These are phyloP conservation scores for Liparis tanakae DNA, from an alignment of 2,797 vertebrate genomes.

Conservation along the genomic window DNA sequence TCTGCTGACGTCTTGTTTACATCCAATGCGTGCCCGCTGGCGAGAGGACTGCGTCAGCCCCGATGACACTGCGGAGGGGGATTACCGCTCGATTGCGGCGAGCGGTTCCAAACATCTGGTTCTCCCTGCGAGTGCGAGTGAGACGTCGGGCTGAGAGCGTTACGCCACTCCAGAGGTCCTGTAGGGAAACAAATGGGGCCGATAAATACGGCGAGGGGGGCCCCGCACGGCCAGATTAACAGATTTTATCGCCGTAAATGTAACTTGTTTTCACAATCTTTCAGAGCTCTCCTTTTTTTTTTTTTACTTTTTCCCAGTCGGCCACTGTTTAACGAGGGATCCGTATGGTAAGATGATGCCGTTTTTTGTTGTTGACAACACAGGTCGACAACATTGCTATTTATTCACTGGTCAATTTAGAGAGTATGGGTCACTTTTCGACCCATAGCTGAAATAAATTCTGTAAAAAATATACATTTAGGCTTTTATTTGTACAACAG, in stretches of 20 bases:
- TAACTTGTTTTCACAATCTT: conserved; percentile 67
- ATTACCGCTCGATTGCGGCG: conserved; percentile 46
- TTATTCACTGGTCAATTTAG: not conserved
- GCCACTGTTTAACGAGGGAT: conserved; percentile 19
- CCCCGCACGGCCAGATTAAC: conserved; percentile 65
- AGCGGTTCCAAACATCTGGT: conserved; percentile 68
- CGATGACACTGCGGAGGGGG: conserved; percentile 48
- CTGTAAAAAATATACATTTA: too few relatives aligned
- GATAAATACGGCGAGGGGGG: conserved; percentile 34
- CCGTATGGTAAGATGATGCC: conserved; percentile 33
- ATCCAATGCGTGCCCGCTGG: conserved; percentile 36
- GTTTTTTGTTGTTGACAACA: conserved; percentile 9
- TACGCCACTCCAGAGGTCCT: conserved; percentile 64
- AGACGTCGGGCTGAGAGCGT: conserved; percentile 32
- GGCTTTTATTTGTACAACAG: too few relatives aligned
- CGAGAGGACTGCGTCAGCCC: conserved; percentile 41
- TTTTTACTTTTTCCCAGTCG: conserved; percentile 28
- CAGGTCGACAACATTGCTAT: not conserved
- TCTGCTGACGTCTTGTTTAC: conserved; percentile 58
- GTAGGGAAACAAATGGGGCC: conserved; percentile 65
- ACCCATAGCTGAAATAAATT: not conserved
- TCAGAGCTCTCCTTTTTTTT: conserved; percentile 47
- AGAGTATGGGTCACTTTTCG: not conserved
- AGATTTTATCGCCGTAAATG: conserved; percentile 74
- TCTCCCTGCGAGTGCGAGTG: conserved; percentile 47